Percentiles rank a stretch among this genome's conserved stretches.
Evolutionary conservation across 2,888 invertebrate genomes (phyloP).

Genomic region (Terebella lapidaria): DNA sequence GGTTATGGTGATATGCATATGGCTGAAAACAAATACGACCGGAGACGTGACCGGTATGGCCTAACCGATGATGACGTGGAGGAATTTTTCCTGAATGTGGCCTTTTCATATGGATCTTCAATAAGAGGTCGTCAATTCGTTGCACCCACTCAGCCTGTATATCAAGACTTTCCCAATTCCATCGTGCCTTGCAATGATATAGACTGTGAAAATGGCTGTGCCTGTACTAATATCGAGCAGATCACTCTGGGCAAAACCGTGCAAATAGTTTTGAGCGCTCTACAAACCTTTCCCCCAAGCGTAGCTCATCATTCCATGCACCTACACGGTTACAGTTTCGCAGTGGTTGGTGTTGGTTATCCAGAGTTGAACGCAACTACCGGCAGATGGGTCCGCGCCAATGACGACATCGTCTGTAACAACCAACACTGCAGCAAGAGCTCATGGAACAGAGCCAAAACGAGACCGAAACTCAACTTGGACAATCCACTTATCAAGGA

Average conservation of each 20-base stretch:
- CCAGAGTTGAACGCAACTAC: neutral
- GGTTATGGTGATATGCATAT: neutral
- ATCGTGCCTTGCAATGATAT: no score
- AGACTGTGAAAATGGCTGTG: no score
- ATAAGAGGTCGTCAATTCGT: conserved; percentile 4
- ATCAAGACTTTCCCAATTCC: neutral
- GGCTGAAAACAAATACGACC: neutral
- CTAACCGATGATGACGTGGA: neutral
- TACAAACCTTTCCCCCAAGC: neutral
- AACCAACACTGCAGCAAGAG: neutral
- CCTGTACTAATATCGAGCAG: neutral
- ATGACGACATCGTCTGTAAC: neutral
- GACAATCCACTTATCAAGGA: conserved; percentile 6
- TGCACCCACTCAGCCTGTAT: neutral
- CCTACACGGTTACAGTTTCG: neutral
- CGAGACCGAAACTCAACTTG: neutral
- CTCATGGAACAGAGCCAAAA: neutral
- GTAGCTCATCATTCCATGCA: neutral
- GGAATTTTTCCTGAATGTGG: conserved; percentile 9
- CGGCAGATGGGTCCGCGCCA: neutral
- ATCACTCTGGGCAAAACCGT: neutral
- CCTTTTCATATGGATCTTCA: neutral
- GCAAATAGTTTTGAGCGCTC: neutral
- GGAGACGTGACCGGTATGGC: neutral
- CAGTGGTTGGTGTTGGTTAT: neutral